These are phyloP conservation scores for Hycleus phaleratus DNA, from an alignment of 1,140 invertebrate genomes.

Conservation along the genomic window DNA sequence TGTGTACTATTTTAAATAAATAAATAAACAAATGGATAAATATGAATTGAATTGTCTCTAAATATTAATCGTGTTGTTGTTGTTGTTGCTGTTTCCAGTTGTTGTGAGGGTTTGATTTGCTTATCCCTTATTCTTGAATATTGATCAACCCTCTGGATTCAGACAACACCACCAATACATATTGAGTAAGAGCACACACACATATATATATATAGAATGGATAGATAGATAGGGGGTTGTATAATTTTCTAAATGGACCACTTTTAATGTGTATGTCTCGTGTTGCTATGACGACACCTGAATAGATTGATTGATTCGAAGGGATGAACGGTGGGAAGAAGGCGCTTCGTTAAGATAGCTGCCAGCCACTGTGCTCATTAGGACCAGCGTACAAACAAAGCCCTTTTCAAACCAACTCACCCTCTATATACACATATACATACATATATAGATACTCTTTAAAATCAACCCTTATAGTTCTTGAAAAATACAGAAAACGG, in stretches of 20 bases:
- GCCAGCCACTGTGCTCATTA: not conserved
- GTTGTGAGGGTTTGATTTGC: constrained; percentile 15
- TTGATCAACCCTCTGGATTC: constrained; percentile 11
- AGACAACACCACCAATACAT: constrained; percentile 4
- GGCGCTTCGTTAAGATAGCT: constrained; percentile 10
- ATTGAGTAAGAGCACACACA: too few relatives aligned
- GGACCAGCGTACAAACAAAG: too few relatives aligned
- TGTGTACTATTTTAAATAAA: too few relatives aligned
- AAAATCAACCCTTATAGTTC: not conserved
- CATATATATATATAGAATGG: not conserved
- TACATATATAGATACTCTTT: not conserved
- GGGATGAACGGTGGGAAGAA: constrained; percentile 4
- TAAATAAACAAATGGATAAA: too few relatives aligned
- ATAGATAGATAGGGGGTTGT: not conserved
- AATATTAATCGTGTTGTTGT: too few relatives aligned
- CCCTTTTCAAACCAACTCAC: too few relatives aligned
- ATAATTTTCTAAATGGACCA: constrained; percentile 25
- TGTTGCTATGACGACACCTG: constrained; percentile 25
- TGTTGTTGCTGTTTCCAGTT: not conserved
- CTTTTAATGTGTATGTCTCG: constrained; percentile 23
- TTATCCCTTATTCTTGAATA: constrained; percentile 18
- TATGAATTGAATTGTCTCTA: too few relatives aligned
- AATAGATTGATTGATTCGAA: constrained; percentile 20
- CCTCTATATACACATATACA: too few relatives aligned
- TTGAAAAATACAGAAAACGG: not conserved